These are phyloP conservation scores for Opisthocomus hoazin DNA, from an alignment of 2,113 vertebrate genomes.

Conservation along the genomic window DNA sequence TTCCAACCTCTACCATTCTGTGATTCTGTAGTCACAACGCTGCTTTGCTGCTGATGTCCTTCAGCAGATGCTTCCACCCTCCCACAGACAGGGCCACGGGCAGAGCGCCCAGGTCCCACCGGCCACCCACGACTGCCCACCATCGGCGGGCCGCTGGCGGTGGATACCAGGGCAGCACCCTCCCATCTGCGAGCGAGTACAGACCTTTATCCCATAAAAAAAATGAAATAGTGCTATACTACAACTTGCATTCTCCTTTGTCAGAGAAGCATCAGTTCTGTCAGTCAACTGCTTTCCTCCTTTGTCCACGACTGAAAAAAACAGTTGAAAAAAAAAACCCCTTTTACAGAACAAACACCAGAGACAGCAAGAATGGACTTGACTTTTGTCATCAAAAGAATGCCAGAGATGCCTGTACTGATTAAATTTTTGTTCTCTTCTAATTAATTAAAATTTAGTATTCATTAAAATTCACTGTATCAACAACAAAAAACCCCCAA, in stretches of 20 bases:
- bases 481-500: background rate
- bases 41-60: background rate
- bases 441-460: background rate
- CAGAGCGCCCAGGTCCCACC: background rate
- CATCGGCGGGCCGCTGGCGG: background rate
- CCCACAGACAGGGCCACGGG: rapidly evolving
- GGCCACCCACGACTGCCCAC: background rate
- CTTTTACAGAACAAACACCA: background rate
- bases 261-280: background rate
- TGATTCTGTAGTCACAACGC: no score
- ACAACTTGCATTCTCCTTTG: background rate
- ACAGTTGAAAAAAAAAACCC: background rate
- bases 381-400: background rate
- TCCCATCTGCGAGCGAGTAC: background rate
- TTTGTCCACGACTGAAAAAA: background rate
- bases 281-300: background rate
- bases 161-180: background rate
- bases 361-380: background rate
- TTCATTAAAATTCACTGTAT: background rate
- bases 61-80: background rate
- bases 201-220: background rate
- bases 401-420: background rate
- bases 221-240: background rate
- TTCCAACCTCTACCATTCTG: no score
- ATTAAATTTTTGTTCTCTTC: background rate